Base-by-base conservation (phyloP, 2,113 vertebrate genomes). In the Blennius ocellaris region DNA sequence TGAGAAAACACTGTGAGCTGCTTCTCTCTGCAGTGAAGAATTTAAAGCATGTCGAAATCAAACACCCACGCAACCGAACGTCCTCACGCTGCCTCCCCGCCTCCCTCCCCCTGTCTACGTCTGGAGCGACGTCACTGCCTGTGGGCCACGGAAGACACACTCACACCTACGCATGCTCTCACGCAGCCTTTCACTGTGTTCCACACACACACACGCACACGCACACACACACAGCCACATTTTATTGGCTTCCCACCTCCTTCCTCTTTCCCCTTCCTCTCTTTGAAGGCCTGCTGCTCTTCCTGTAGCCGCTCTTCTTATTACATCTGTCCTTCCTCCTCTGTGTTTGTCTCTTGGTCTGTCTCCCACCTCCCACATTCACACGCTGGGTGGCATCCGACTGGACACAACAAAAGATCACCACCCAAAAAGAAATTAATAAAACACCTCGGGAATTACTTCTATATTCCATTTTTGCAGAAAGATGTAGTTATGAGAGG, bases 121-220 rank as follows among this genome's bases (percentile, higher is more conserved):
- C 84, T 75, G 72, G 48, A n/a, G 8, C 43, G 37, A 80, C 85
- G 80, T 91, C 85, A 89, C 51, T 3, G 51, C 51, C 21, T 55
- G 41, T 30, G 52, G 17, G 58, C 61, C 43, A 17, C 65, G 47
- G 53, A 58, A 1, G n/a, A 55, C 62, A 63, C 60, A 67, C 68
- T 66, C 62, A 70, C 67, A 37, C 80, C 30, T 57, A 59, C 66
- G 73, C 62, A 16, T 30, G 21, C 21, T 30, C 44, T 36, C 21
- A 11, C 52, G 39, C 53, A 76, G 14, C 39, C 40, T 51, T 73
- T 58, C 47, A 51, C 60, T 50, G 48, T 77, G 68, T 81, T 53
- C 55, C 21, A 30, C 21, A 2, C 21, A 30, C 21, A 2, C 21
- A 30, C 21, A 30, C 21, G 4, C 21, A 4, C 21, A 30, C 21